These are phyloP conservation scores for Hartigia nigra DNA, from an alignment of 2,888 invertebrate genomes.

Conservation along the genomic window DNA sequence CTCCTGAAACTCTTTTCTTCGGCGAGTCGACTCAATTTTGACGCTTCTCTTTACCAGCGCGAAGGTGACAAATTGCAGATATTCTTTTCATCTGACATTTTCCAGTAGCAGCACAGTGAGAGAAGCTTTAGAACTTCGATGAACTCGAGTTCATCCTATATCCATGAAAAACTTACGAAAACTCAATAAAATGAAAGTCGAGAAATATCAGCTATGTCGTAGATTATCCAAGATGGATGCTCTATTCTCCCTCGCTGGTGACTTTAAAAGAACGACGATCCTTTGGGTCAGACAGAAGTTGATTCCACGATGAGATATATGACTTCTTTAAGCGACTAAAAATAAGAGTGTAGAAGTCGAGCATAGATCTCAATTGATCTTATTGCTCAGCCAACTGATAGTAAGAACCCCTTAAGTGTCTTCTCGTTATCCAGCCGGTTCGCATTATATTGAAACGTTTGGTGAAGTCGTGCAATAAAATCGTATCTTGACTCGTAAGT, in stretches of 20 bases:
- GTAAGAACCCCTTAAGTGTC: not conserved
- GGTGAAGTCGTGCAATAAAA: not conserved
- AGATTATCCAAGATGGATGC: not conserved
- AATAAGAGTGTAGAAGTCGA: not conserved
- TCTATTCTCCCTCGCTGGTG: not conserved
- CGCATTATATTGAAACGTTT: not conserved
- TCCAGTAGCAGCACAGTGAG: not conserved
- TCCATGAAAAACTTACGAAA: not conserved
- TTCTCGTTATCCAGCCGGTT: not conserved
- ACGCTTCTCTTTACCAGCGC: not conserved
- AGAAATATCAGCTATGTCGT: not conserved
- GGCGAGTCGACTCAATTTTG: not conserved
- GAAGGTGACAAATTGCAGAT: not conserved
- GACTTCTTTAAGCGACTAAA: not conserved
- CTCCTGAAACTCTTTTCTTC: not conserved
- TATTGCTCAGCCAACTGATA: not conserved
- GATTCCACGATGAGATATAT: not conserved
- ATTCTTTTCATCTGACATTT: not conserved
- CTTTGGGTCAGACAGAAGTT: not conserved
- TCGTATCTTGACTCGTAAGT: not conserved
- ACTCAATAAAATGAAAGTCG: not conserved
- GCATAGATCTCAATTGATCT: constrained; percentile 5
- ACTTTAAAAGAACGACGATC: not conserved
- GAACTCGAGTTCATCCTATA: not conserved
- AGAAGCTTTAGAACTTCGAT: not conserved